Percentiles rank a stretch among this genome's conserved stretches.
Evolutionary conservation across 2,113 vertebrate species (phyloP).

Genomic region (Xiphophorus maculatus): DNA sequence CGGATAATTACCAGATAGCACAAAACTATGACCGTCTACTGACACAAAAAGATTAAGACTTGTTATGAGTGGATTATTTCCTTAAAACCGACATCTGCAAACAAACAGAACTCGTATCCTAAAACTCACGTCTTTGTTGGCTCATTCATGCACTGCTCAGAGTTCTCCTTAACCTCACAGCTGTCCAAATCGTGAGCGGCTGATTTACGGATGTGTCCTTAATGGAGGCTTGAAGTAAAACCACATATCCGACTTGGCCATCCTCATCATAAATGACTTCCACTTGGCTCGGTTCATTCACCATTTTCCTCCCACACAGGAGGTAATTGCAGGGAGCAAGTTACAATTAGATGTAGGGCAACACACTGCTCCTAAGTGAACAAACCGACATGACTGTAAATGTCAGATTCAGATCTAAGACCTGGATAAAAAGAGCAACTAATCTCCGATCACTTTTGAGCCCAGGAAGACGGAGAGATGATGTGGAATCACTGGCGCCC

Average conservation of each 20-base stretch:
- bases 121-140: background rate
- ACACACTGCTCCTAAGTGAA: background rate
- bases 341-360: conserved; percentile 10
- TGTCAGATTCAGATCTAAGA: background rate
- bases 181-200: conserved; percentile 18
- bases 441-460: background rate
- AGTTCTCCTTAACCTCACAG: background rate
- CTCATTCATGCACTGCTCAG: background rate
- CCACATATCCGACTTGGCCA: conserved; percentile 48
- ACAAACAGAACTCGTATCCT: background rate
- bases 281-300: conserved; percentile 49
- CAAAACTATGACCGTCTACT: no score
- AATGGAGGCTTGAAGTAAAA: conserved; percentile 14
- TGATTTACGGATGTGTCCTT: conserved; percentile 10
- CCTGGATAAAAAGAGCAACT: background rate
- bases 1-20: no score
- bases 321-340: conserved; percentile 18
- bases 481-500: background rate
- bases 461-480: background rate
- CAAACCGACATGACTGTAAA: background rate
- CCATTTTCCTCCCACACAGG: conserved; percentile 36
- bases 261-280: conserved; percentile 47
- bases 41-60: no score
- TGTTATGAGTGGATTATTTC: no score
- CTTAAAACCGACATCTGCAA: background rate